Percentiles rank a stretch among this genome's conserved stretches.
These are phyloP conservation scores for Drosophila buzzatii DNA, from an alignment of 2,888 invertebrate genomes.

Conservation along the genomic window DNA sequence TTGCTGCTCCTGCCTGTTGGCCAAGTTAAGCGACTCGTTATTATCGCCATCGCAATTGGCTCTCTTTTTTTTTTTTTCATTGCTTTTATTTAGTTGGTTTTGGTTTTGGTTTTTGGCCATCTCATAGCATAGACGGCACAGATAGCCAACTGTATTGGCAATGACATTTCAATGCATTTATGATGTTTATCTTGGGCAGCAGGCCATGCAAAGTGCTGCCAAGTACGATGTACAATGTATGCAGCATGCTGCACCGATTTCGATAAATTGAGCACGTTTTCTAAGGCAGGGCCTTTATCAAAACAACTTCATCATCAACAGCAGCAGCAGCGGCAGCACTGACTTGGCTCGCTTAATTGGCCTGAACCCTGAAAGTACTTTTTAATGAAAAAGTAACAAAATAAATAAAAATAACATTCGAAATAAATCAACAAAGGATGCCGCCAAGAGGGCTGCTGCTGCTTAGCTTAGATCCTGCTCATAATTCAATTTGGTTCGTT, in stretches of 20 bases:
- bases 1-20: slow-evolving; percentile 54
- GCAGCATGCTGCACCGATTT: slow-evolving; percentile 73
- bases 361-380: slow-evolving; percentile 49
- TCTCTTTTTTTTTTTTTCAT: slow-evolving; percentile 1
- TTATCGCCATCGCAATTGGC: slow-evolving; percentile 70
- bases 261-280: slow-evolving; percentile 80
- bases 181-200: slow-evolving; percentile 79
- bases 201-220: slow-evolving; percentile 69
- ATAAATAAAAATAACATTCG: not conserved
- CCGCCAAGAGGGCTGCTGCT: slow-evolving; percentile 44
- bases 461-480: slow-evolving; percentile 40
- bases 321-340: slow-evolving; percentile 17
- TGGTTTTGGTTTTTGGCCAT: slow-evolving; percentile 48
- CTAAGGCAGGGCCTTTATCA: slow-evolving; percentile 77
- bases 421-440: slow-evolving; percentile 55
- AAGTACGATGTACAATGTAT: slow-evolving; percentile 5
- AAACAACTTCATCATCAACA: slow-evolving; percentile 76
- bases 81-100: too few relatives aligned
- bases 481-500: slow-evolving; percentile 62
- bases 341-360: slow-evolving; percentile 64
- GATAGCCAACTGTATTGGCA: slow-evolving; percentile 73
- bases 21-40: slow-evolving; percentile 51
- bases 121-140: slow-evolving; percentile 32
- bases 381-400: slow-evolving; percentile 58
- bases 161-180: slow-evolving; percentile 84